These are phyloP conservation scores for Siniperca knerii DNA, from an alignment of 2,113 vertebrate genomes.

Conservation along the genomic window DNA sequence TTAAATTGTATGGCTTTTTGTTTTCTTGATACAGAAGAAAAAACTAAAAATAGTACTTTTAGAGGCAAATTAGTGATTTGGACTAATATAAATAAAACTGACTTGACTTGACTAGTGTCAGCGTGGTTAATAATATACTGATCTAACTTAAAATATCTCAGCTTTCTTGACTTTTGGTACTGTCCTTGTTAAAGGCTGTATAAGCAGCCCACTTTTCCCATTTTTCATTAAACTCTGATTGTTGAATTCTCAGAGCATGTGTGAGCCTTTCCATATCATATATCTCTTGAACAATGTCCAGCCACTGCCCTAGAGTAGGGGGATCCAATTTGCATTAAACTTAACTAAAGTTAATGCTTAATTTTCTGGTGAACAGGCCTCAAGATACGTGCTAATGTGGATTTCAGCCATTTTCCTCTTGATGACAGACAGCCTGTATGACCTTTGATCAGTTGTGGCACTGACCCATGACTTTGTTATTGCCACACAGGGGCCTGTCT, in stretches of 20 bases:
- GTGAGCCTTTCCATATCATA: not conserved
- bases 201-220: not conserved
- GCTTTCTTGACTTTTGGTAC: not conserved
- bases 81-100: not conserved
- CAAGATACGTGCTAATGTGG: slow-evolving; percentile 4
- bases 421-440: slow-evolving; percentile 55
- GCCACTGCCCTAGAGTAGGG: not conserved
- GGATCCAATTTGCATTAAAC: not conserved
- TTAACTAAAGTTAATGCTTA: not conserved
- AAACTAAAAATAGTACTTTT: not conserved
- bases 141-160: not conserved
- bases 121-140: not conserved
- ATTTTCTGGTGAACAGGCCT: not conserved
- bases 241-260: not conserved
- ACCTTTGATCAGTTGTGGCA: slow-evolving; percentile 63
- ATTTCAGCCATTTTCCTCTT: slow-evolving; percentile 15
- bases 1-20: not conserved
- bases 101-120: not conserved
- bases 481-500: slow-evolving; percentile 76
- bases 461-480: slow-evolving; percentile 79
- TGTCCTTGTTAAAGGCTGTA: not conserved
- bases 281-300: not conserved
- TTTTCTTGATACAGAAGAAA: too few species aligned
- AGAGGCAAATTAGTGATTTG: not conserved
- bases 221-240: not conserved